These are phyloP conservation scores for Xiphorhynchus erythropygius DNA, from an alignment of 2,797 vertebrate genomes.

Conservation along the genomic window DNA sequence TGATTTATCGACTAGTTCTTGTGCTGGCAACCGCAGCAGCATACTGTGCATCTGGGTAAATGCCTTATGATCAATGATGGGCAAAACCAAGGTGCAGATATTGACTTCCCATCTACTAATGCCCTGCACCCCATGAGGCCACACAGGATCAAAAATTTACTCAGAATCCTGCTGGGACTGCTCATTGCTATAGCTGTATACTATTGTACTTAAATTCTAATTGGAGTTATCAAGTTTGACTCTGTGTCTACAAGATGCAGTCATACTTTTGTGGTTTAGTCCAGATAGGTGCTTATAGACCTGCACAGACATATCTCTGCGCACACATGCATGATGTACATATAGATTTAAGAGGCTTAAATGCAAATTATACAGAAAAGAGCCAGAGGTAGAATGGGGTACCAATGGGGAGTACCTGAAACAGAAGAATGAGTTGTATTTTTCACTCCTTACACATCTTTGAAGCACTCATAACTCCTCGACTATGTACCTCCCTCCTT, in stretches of 20 bases:
- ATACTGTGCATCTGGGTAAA: neutral
- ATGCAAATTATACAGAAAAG: neutral
- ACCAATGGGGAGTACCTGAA: neutral
- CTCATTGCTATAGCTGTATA: neutral
- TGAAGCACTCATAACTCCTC: neutral
- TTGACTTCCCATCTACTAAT: neutral
- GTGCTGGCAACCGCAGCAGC: neutral
- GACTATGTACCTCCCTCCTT: neutral
- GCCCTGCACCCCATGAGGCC: neutral
- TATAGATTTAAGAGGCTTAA: neutral
- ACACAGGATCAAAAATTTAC: neutral
- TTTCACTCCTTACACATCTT: neutral
- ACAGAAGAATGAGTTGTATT: neutral
- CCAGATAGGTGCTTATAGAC: neutral
- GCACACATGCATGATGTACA: neutral
- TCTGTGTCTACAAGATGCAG: neutral
- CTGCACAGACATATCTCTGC: neutral
- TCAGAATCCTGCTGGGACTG: neutral
- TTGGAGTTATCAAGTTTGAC: neutral
- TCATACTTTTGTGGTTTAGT: neutral
- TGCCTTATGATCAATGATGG: neutral
- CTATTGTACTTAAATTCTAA: neutral
- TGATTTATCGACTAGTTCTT: neutral
- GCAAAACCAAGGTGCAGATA: neutral
- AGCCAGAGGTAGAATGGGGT: neutral